Base-by-base conservation (phyloP, 2,888 invertebrate genomes). In the Orthosia cruda region DNA sequence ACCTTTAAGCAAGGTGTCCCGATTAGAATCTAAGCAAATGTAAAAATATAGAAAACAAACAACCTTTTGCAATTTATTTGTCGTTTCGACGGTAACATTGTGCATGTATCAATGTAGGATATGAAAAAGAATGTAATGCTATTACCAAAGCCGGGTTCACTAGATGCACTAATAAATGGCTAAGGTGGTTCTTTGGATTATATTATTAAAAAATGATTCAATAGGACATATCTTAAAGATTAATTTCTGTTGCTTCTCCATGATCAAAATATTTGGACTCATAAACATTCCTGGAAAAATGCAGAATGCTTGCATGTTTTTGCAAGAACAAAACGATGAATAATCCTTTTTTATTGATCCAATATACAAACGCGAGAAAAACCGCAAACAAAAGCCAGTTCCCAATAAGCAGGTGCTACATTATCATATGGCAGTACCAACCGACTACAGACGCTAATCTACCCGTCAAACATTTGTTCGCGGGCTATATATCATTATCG, bases 401-500 rank as follows among this genome's bases (percentile, higher is more conserved):
- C 18, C 50, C 77, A 80, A 78, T 77, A 82, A 83, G 92, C 95
- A 95, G 94, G 93, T 95, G 94, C 79, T 59, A 68, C 79, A 83
- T 85, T 81, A 85, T 80, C 66, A 74, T 79, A 77, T 47, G 47
- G 77, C 80, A 78, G 65, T 89, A 77, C 76, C 70, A 81, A 85
- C 71, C 72, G 62, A 83, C 71, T 77, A 73, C 47, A 64, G 90
- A 89, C 91, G 88, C 89, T 91, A 91, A 93, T 93, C 92, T 90
- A 88, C 88, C 81, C 91, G 89, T 89, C 91, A 92, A 93, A 92
- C 91, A 90, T 84, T 89, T 88, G 88, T 90, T 90, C 87, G 85
- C 90, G 89, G 89, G 77, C 87, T 88, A 91, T 94, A 91, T 85
- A 89, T 94, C 93, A 94, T 92, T 91, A 93, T 94, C 90, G 92